Conservation (phyloP, 2,797 vertebrate species). For the Enteromius unitaeniatus region DNA sequence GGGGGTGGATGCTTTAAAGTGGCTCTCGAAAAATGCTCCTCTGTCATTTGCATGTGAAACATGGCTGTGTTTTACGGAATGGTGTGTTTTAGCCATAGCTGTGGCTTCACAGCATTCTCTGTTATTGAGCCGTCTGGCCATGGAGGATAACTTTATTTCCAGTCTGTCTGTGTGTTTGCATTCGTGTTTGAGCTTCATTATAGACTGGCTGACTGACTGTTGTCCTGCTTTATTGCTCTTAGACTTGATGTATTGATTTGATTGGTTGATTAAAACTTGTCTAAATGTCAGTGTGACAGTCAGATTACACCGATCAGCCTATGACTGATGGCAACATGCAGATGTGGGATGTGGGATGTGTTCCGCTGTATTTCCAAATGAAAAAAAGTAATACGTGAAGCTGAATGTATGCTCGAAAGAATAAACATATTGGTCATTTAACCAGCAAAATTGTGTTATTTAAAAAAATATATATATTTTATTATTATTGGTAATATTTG, state of each 20-base stretch:
- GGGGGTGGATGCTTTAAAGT: slow-evolving; percentile 91
- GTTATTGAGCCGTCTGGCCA: slow-evolving; percentile 87
- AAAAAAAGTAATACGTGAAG: not conserved
- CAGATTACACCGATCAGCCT: slow-evolving; percentile 11
- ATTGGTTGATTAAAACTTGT: slow-evolving; percentile 36
- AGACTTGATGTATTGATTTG: slow-evolving; percentile 36
- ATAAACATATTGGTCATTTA: not conserved
- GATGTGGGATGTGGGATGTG: not conserved
- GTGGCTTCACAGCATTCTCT: slow-evolving; percentile 94
- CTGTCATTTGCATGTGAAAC: slow-evolving; percentile 95
- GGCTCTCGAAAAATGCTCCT: slow-evolving; percentile 94
- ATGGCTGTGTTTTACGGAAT: slow-evolving; percentile 85
- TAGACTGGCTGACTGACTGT: not conserved
- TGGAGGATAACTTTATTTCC: slow-evolving; percentile 95
- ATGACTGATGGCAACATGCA: not conserved
- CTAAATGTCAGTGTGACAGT: slow-evolving; percentile 17
- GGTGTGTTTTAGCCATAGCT: slow-evolving; percentile 82
- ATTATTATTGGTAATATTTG: not conserved
- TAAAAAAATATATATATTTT: no score
- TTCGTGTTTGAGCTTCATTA: slow-evolving; percentile 23
- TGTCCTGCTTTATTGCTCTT: slow-evolving; percentile 27
- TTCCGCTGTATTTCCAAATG: no score
- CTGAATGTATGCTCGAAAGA: not conserved
- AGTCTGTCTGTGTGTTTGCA: slow-evolving; percentile 73
- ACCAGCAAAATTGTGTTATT: not conserved